A percentile compares a stretch with the other conserved stretches of the same genome.
phyloP scores from a whole-genome alignment of 1,140 invertebrate species.

The Aplysia californica region DNA sequence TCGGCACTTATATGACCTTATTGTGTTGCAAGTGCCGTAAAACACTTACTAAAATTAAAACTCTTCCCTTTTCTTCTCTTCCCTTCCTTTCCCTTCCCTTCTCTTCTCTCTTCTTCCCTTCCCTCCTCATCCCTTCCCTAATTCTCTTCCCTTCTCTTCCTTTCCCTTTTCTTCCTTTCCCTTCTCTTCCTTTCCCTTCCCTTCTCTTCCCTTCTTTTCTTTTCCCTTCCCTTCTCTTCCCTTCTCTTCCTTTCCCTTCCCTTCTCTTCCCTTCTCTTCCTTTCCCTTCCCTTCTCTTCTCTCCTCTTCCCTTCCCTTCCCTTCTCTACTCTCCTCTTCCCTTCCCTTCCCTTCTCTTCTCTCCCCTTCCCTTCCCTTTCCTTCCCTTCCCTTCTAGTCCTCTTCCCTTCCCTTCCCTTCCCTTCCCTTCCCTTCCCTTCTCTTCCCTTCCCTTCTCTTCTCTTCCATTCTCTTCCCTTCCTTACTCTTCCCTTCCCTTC shows the following conservation, averaged over 20 bases:
- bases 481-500: background rate
- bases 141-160: background rate
- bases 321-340: too few relatives aligned
- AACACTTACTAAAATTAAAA: too few relatives aligned
- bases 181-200: background rate
- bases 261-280: background rate
- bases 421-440: background rate
- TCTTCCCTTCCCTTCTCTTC: background rate
- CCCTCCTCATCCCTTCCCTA: background rate
- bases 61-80: background rate
- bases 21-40: too few relatives aligned
- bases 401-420: background rate
- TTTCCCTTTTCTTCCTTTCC: background rate
- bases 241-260: background rate
- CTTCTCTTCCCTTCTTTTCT: background rate
- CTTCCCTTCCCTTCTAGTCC: too few relatives aligned
- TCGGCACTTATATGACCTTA: too few relatives aligned
- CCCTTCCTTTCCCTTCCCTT: background rate
- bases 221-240: background rate
- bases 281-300: background rate
- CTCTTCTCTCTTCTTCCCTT: background rate
- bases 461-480: background rate
- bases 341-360: too few relatives aligned
- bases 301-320: background rate
- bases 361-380: too few relatives aligned